Base-by-base conservation (phyloP, 2,888 invertebrate genomes). In the Coenonympha arcania region DNA sequence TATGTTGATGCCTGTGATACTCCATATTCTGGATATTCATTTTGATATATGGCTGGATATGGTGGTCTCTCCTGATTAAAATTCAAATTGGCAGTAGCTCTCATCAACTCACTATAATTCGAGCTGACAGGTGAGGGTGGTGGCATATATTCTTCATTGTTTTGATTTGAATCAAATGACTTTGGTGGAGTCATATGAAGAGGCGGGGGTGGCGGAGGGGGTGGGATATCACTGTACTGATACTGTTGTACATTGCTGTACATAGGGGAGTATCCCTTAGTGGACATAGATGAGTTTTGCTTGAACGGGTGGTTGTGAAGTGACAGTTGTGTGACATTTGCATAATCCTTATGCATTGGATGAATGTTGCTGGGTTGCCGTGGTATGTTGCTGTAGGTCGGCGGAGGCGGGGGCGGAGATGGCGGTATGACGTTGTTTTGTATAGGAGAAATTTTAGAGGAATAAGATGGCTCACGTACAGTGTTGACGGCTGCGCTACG, bases 61-160 rank as follows among this genome's bases (percentile, higher is more conserved):
- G 90, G 89, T 58, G 89, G 88, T 56, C 88, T 71, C 8, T 81
- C 83, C 58, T 83, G 82, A 45, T 82, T 83, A 52, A 69, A 83
- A 60, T 73, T 79, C 48, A 88, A 84, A 48, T 89, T 89, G 63
- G 93, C 90, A 16, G 93, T 94, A 9, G 95, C 95, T 57, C 94
- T 88, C 46, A 93, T 88, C 49, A 95, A 80, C 79, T 95, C 95
- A 68, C 95, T 95, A 66, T 95, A 96, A 61, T 95, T 95, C 2
- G 95, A 95, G 65, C 95, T 95, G 0, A 95, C 95, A 2, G 95
- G 95, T 54, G 95, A 95, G 6, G 95, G 95, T 4, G 95, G 95
- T 15, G 94, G 93, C 49, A 92, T 89, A 56, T 92, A 86, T 63
- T 93, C 92, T 57, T 94, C 93, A 44, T 79, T 79, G 26, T 66